A percentile compares a stretch with the other conserved stretches of the same genome.
These are phyloP conservation scores for Actinernus sp. DNA, from an alignment of 92 coral and sea anemone species.

Conservation along the genomic window DNA sequence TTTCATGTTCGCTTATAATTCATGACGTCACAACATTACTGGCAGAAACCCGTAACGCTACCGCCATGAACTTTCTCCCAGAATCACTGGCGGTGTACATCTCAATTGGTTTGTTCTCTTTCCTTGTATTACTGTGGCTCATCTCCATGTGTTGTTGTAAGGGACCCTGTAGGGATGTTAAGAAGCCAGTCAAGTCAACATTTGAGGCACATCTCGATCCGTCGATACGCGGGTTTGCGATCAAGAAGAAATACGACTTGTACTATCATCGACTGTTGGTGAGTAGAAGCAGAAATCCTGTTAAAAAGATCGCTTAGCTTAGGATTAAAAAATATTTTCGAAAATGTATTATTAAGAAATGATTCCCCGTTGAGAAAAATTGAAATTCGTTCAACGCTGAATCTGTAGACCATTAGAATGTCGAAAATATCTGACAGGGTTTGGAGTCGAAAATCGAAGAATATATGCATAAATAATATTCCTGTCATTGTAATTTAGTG, in stretches of 20 bases:
- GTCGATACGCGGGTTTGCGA: slow-evolving; percentile 54
- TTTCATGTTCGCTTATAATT: too few relatives aligned
- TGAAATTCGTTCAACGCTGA: too few relatives aligned
- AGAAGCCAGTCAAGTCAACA: slow-evolving; percentile 75
- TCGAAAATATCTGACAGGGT: too few relatives aligned
- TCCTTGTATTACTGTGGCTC: slow-evolving; percentile 65
- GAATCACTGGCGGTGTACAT: slow-evolving; percentile 74
- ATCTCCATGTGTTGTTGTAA: slow-evolving; percentile 59
- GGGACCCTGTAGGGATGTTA: slow-evolving; percentile 86
- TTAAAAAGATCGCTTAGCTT: too few relatives aligned
- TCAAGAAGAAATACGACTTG: slow-evolving; percentile 62
- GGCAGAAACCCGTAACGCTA: not conserved
- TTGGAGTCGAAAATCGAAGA: too few relatives aligned
- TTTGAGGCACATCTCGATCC: slow-evolving; percentile 86
- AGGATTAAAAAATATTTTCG: too few relatives aligned
- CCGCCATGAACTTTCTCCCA: slow-evolving; percentile 50
- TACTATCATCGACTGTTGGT: slow-evolving; percentile 77
- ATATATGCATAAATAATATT: too few relatives aligned
- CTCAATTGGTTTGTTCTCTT: slow-evolving; percentile 70
- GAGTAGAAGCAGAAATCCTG: too few relatives aligned
- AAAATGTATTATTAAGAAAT: too few relatives aligned
- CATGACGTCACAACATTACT: not conserved
- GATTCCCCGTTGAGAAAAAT: too few relatives aligned
- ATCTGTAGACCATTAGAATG: too few relatives aligned
- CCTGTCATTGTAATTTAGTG: too few relatives aligned